These are phyloP conservation scores for Pungitius pungitius DNA, from an alignment of 2,113 vertebrate species.

Conservation along the genomic window DNA sequence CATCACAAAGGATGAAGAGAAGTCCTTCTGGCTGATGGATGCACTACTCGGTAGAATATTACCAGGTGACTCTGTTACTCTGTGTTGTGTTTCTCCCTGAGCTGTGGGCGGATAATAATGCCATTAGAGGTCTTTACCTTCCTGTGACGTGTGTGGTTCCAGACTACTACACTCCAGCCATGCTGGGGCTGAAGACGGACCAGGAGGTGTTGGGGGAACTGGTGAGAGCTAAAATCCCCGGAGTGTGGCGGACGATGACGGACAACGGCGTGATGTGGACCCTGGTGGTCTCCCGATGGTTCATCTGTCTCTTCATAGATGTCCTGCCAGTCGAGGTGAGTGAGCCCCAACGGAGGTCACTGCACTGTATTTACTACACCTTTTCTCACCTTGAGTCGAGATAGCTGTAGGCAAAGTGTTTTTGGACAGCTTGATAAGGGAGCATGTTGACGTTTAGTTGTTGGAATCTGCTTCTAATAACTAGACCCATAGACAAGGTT, in stretches of 20 bases:
- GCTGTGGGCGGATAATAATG: slow-evolving; percentile 52
- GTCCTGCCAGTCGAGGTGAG: slow-evolving; percentile 93
- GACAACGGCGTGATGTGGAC: slow-evolving; percentile 90
- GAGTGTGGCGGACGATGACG: slow-evolving; percentile 87
- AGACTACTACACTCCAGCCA: slow-evolving; percentile 93
- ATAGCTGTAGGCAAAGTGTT: neutral
- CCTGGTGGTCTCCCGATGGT: slow-evolving; percentile 93
- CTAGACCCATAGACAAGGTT: neutral
- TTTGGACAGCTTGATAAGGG: neutral
- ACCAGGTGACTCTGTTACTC: slow-evolving; percentile 83
- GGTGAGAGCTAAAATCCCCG: slow-evolving; percentile 87
- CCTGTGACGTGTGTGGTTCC: slow-evolving; percentile 11
- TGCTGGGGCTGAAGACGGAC: slow-evolving; percentile 93
- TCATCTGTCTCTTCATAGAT: slow-evolving; percentile 96
- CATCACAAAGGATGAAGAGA: slow-evolving; percentile 92
- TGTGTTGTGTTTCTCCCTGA: neutral
- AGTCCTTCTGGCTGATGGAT: slow-evolving; percentile 95
- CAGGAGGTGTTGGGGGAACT: slow-evolving; percentile 95
- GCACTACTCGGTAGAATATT: slow-evolving; percentile 91
- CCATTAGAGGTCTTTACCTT: slow-evolving; percentile 31
- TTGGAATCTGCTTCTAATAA: neutral
- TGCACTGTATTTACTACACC: neutral
- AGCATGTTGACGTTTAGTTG: neutral
- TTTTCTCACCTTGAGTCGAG: neutral
- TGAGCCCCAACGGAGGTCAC: too few relatives aligned